Evolutionary conservation across 1,140 invertebrate genomes (phyloP), one percentile per base, ranked within the genome.

Genomic region (Formica exsecta): DNA sequence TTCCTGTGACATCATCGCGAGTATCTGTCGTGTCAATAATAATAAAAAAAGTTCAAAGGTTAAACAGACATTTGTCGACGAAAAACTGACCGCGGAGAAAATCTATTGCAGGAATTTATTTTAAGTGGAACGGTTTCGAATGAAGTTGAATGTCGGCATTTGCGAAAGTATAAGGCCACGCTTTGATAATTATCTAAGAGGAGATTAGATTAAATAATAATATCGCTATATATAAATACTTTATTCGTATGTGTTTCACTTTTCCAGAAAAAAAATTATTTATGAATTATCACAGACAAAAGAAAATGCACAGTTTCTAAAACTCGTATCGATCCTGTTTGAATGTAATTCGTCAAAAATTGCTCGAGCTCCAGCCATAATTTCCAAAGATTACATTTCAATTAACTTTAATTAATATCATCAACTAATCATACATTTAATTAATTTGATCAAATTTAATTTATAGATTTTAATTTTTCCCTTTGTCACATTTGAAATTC

Each of bases 41-140:
- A 54, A 54, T 48, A 9, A 32, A 54, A 54, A 48, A 1, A 48
- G 9, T 9, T 29, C 22, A 32, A 80, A 70, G 65, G 48, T 70
- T 41, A 80, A 29, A 57, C 29, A 29, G 66, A 51, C 16, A 51
- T 51, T 57, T 57, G 16, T 44, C 41, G 13, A 19, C 29, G 32
- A 79, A 59, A 79, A 57, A n/a, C 22, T 64, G 2, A 2, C 13
- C 22, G n/a, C 16, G 32, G 1, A 19, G 19, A 22, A 8, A 25
- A 41, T 41, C 9, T 70, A 57, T 70, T 70, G 36, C 16, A n/a
- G 32, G 41, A 79, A 79, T 57, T 79, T 32, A 13, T 25, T 65
- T 79, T 44, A 36, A 6, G 11, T 25, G 13, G 4, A 62, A 62
- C 8, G 9, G 9, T 16, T 22, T 25, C 16, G 36, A 38, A 38